Conservation (phyloP, 2,113 vertebrate genomes). For the Silurus asotus region DNA sequence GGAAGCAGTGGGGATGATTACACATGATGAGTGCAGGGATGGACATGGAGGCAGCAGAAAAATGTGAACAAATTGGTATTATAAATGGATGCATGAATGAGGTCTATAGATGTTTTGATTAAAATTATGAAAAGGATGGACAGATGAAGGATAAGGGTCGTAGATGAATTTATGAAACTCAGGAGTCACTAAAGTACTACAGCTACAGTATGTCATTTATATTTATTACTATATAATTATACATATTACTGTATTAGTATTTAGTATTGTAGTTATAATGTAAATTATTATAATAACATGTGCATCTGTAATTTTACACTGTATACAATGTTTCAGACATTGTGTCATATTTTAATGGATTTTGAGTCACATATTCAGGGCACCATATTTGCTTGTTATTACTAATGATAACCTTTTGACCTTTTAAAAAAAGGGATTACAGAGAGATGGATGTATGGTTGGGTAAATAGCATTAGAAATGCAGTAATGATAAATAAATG, state of each 20-base stretch:
- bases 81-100: background rate
- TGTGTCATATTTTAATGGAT: too few species aligned
- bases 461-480: background rate
- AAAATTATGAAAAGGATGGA: background rate
- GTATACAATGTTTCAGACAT: too few species aligned
- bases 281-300: too few species aligned
- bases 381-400: background rate
- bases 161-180: background rate
- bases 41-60: background rate
- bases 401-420: background rate
- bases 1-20: background rate
- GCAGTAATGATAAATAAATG: background rate
- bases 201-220: too few species aligned
- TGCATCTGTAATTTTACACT: too few species aligned
- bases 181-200: too few species aligned
- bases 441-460: background rate
- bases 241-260: too few species aligned
- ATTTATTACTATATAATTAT: too few species aligned
- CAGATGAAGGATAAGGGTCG: background rate
- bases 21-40: background rate
- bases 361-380: too few species aligned
- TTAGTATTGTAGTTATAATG: too few species aligned
- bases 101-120: background rate
- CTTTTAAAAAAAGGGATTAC: background rate
- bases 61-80: background rate